These are phyloP conservation scores for Watsonalla cultraria DNA, from an alignment of 2,888 invertebrate genomes.

Conservation along the genomic window DNA sequence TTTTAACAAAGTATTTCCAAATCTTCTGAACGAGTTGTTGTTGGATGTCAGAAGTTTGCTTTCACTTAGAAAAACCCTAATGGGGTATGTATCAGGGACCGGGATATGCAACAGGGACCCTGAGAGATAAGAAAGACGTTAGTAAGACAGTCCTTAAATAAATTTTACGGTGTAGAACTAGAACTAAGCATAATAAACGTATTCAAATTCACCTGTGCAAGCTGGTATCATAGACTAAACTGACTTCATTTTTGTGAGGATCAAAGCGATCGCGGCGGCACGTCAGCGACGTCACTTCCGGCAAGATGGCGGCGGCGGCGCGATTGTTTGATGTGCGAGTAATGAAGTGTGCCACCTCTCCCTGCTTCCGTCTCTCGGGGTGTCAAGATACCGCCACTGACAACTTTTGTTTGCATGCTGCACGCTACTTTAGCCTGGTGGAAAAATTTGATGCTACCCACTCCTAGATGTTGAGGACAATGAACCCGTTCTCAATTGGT, in stretches of 20 bases:
- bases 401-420: slow-evolving; percentile 53
- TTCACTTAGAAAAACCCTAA: too few relatives aligned
- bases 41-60: too few relatives aligned
- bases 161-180: too few relatives aligned
- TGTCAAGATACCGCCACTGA: slow-evolving; percentile 70
- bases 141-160: too few relatives aligned
- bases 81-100: too few relatives aligned
- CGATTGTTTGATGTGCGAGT: slow-evolving; percentile 78
- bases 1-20: too few relatives aligned
- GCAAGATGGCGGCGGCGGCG: slow-evolving; percentile 69
- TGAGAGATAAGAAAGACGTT: too few relatives aligned
- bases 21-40: too few relatives aligned
- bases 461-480: neutral
- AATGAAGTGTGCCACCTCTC: slow-evolving; percentile 77
- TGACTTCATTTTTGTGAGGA: slow-evolving; percentile 67
- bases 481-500: neutral
- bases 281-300: slow-evolving; percentile 72
- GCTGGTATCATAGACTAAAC: slow-evolving; percentile 29
- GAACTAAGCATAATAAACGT: slow-evolving; percentile 23
- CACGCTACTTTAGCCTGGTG: slow-evolving; percentile 38
- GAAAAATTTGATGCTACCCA: neutral
- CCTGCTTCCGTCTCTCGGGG: slow-evolving; percentile 66
- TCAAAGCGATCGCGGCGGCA: slow-evolving; percentile 66
- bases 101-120: too few relatives aligned
- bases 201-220: slow-evolving; percentile 47